Conservation (phyloP, 2,797 vertebrate species). For the Phalloptychus januarius region DNA sequence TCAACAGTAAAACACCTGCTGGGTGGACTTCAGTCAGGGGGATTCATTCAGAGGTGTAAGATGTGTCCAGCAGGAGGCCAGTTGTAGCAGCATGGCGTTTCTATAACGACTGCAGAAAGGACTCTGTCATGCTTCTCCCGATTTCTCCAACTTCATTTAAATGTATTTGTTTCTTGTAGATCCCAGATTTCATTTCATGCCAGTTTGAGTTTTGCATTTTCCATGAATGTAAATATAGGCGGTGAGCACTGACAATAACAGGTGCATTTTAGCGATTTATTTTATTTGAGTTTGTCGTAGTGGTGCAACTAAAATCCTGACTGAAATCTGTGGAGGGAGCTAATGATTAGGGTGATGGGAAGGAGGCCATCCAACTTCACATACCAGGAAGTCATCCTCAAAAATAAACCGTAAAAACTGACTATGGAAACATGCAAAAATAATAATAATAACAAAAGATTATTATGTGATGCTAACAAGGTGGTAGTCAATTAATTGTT, state of each 20-base stretch:
- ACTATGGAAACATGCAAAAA: neutral
- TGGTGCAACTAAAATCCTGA: neutral
- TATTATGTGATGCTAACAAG: neutral
- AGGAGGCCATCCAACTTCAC: neutral
- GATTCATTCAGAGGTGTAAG: neutral
- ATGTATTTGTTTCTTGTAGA: neutral
- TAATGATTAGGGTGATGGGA: neutral
- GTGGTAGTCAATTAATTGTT: neutral
- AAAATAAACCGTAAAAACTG: neutral
- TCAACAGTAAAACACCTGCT: neutral
- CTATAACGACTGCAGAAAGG: neutral
- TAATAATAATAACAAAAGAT: neutral
- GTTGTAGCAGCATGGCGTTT: neutral
- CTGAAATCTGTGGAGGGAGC: neutral
- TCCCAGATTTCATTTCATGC: neutral
- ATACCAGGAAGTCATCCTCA: neutral
- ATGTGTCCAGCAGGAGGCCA: neutral
- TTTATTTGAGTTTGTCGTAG: too few species aligned
- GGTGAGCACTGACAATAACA: neutral
- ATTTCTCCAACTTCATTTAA: neutral
- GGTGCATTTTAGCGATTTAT: neutral
- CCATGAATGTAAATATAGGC: neutral
- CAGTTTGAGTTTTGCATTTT: neutral
- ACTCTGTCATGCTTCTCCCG: neutral
- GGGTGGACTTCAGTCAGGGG: neutral